Evolutionary conservation across 2,113 vertebrate species (phyloP).

Genomic region (Nipponia nippon): DNA sequence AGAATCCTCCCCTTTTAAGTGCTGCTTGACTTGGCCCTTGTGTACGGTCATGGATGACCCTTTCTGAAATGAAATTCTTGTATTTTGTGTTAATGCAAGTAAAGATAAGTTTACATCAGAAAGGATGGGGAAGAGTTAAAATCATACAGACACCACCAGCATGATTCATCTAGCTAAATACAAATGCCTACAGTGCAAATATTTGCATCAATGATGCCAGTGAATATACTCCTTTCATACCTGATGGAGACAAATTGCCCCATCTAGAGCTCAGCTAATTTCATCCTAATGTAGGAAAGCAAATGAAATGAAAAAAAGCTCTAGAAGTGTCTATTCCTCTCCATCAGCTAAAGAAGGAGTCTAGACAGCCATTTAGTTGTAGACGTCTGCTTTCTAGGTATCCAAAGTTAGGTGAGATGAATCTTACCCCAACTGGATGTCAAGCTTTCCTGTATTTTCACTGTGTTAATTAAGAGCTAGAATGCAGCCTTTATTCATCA

Average conservation of each 20-base stretch:
- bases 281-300: neutral
- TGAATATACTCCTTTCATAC: neutral
- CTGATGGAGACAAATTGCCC: conserved; percentile 6
- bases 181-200: neutral
- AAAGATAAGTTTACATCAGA: neutral
- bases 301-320: neutral
- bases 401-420: neutral
- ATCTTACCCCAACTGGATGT: neutral
- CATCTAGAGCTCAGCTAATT: conserved; percentile 2
- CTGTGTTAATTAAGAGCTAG: conserved; percentile 12
- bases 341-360: neutral
- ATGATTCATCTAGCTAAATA: neutral
- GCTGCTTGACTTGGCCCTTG: neutral
- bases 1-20: neutral
- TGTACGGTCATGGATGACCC: accelerated
- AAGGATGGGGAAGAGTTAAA: neutral
- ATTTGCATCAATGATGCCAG: neutral
- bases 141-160: neutral
- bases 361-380: neutral
- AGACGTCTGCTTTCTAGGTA: neutral
- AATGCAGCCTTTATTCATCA: conserved; percentile 14
- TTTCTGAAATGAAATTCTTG: neutral
- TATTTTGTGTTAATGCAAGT: neutral
- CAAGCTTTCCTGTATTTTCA: conserved; percentile 7
- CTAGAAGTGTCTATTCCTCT: neutral